These are phyloP conservation scores for Danionella dracula DNA, from an alignment of 2,797 vertebrate species.

Conservation along the genomic window DNA sequence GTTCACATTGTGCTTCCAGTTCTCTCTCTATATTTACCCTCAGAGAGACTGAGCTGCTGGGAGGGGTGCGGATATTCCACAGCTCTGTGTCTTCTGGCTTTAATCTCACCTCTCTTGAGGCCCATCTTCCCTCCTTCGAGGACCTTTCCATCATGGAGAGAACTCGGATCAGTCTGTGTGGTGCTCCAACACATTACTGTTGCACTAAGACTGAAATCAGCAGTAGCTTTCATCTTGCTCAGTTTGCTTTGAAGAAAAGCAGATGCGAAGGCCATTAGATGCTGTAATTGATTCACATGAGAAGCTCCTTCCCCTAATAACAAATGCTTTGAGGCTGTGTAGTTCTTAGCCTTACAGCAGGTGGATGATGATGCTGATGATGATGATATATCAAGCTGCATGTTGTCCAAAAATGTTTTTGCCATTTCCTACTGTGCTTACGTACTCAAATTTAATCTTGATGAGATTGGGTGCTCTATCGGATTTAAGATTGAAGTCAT, in stretches of 20 bases:
- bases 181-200: background rate
- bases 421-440: no score
- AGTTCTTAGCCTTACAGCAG: no score
- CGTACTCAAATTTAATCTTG: no score
- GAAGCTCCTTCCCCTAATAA: background rate
- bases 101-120: background rate
- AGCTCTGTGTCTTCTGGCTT: slow-evolving; percentile 16
- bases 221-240: background rate
- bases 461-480: no score
- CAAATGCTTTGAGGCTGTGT: no score
- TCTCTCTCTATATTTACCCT: slow-evolving; percentile 10
- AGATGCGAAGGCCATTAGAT: no score
- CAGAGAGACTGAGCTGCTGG: background rate
- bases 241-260: background rate
- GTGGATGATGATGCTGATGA: no score
- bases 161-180: background rate
- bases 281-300: background rate
- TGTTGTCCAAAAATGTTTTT: no score
- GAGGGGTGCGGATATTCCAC: slow-evolving; percentile 12
- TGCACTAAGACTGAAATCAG: background rate
- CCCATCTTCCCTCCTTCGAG: background rate
- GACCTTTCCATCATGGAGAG: background rate
- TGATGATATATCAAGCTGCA: no score
- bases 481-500: no score
- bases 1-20: slow-evolving; percentile 21